Base-by-base conservation (phyloP, 2,888 invertebrate species). In the Crematogaster levior region DNA sequence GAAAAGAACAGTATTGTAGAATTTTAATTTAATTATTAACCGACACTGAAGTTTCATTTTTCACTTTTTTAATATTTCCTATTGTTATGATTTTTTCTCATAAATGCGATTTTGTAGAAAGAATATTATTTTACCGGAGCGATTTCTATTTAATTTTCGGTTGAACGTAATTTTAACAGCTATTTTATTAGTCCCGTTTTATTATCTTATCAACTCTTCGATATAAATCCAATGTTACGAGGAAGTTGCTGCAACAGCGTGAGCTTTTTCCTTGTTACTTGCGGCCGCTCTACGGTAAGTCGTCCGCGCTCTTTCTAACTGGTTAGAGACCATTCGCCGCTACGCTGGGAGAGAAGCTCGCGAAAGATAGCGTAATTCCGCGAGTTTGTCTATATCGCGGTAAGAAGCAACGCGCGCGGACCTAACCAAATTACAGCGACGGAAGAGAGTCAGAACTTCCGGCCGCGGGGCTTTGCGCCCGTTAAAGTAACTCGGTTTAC, bases 401-500 rank as follows among this genome's bases (percentile, higher is more conserved):
- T 60, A 60, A 72, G 83, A 77, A 86, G 86, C 81, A 83, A 83
- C 74, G 84, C 75, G 84, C 75, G 84, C 75, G 83, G 85, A 86
- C 83, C 81, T 89, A 89, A 90, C 88, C 88, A 86, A 89, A 90
- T 91, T 90, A 84, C 86, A 65, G 61, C 81, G 80, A 85, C 83
- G 84, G 83, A 84, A 88, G 86, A 84, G 89, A 86, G 85, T 66
- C 63, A 80, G 82, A 82, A 83, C 72, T 89, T 83, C 82, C 84
- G 84, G 85, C 72, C 72, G 37, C 46, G 58, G 66, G 77, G 73
- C 72, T 82, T 80, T 73, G 80, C 85, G 70, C 83, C 87, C 88
- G 90, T 91, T 91, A 90, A 91, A 91, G 91, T 90, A 90, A 91
- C 90, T 90, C 85, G 86, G 88, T 91, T 92, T 89, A 82, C 87